Evolutionary conservation across 1,140 invertebrate species (phyloP), one percentile per base, ranked within the genome.

Genomic region (Phymorhynchus buccinoides): DNA sequence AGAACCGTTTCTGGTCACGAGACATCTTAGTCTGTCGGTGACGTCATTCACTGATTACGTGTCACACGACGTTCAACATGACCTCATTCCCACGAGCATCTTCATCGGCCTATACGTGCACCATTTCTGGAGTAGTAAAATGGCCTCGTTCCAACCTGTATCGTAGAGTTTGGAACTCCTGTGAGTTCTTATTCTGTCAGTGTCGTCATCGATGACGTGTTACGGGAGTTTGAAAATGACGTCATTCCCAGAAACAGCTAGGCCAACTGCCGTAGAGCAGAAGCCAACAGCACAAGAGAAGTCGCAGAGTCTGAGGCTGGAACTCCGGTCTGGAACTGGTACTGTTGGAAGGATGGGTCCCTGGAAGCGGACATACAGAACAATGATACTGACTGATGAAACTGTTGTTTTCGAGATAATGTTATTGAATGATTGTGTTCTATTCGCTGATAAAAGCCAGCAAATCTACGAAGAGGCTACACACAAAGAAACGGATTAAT

Each of bases 281-380:
- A 12, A 75, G 37, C 73, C 73, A 75, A 18, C 73, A 75, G 37
- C 73, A 75, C 35, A 75, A 37, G 37, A 75, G 73, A 35, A 75
- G 37, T 7, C 73, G 37, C 35, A 75, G 73, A 75, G 35, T 41
- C 37, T 75, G 73, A 16, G 73, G 73, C 37, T 75, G 73, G 35
- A 75, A 75, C 18, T 75, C 35, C 3, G 6, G 32, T 22, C 73
- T 39, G 37, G 18, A 32, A 14, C 73, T 27, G 3, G 73, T 75
- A 41, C 73, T 75, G 73, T 75, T 75, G 73, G 73, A 75, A 3
- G 73, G 37, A 41, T 75, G 73, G 7, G 73, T 75, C 22, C 73
- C 73, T 75, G 37, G 30, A n/a, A n/a, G n/a, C n/a, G n/a, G n/a
- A n/a, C n/a, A n/a, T 7, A 73, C 35, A 73, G 0, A 73, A 16